Base-by-base conservation (phyloP, 2,797 vertebrate genomes). In the Gila robusta region DNA sequence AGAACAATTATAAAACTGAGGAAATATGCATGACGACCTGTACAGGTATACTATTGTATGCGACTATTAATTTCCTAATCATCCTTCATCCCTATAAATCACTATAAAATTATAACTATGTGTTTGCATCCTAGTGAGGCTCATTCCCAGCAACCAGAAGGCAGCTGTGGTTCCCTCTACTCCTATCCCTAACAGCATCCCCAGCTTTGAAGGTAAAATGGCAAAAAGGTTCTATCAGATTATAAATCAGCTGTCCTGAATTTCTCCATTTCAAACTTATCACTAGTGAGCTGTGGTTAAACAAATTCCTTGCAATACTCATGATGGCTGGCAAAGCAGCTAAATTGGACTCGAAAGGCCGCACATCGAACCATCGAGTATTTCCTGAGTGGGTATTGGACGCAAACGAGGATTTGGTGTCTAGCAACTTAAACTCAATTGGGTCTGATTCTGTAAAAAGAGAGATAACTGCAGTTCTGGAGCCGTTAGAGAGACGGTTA, bases 1-100 rank as follows among this genome's bases (percentile, higher is more conserved):
- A 64, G 19, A 91, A 91, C 88, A 90, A 80, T 67, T 90, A 90
- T 17, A 1, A 12, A 1, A 54, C 85, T 5, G 85, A 88, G 83
- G 85, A 91, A 69, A 47, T 56, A 39, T 90, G 87, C 87, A 84
- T 88, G 83, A 66, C 66, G 14, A 52, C 56, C 39, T 88, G 87
- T 71, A 81, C 87, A 66, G 90, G 86, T 89, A 86, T 89, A 86
- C 37, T 52, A 49, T 17, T 67, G 2, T 26, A 59, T 41, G 9
- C 1, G 1, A 52, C 17, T 19, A 6, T 80, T 84, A 2, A n/a
- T 79, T 71, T 62, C 14, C n/a, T 8, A 1, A 37, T 66, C 47
- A 70, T 19, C 17, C 7, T n/a, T 21, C 19, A 52, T 28, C n/a
- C 9, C 19, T 56, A 16, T 70, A 21, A 26, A 71, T 82, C 1